Evolutionary conservation across 2,888 invertebrate species (phyloP).

Genomic region (Dryococelus australis): DNA sequence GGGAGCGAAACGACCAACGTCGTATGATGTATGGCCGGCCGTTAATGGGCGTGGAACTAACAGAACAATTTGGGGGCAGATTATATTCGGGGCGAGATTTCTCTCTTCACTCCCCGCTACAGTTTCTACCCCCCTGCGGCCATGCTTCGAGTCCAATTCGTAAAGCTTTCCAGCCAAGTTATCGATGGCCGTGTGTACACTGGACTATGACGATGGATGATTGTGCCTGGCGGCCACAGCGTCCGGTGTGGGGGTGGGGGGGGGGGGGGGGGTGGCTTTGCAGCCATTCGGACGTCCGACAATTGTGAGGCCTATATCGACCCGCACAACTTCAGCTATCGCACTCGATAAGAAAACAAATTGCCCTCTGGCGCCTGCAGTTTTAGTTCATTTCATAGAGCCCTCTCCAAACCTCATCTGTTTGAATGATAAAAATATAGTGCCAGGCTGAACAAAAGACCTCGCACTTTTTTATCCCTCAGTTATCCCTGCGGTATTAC

Average conservation of each 20-base stretch:
- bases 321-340: neutral
- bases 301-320: neutral
- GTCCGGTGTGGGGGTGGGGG: too few species aligned
- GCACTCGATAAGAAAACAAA: neutral
- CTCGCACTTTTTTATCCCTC: too few species aligned
- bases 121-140: neutral
- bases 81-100: conserved; percentile 16
- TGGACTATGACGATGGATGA: conserved; percentile 9
- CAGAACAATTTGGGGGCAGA: neutral
- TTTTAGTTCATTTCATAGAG: neutral
- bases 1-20: neutral
- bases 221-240: neutral
- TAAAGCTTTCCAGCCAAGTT: neutral
- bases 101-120: neutral
- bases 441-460: neutral
- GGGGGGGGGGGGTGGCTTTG: neutral
- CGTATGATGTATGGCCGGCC: neutral
- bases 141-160: neutral
- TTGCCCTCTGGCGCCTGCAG: neutral
- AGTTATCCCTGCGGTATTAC: too few species aligned
- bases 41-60: conserved; percentile 1
- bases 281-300: neutral
- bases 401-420: neutral
- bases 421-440: conserved; percentile 10
- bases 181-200: conserved; percentile 4